These are phyloP conservation scores for Caenorhabditis sp. DNA, from an alignment of 2,888 invertebrate species.

Conservation along the genomic window DNA sequence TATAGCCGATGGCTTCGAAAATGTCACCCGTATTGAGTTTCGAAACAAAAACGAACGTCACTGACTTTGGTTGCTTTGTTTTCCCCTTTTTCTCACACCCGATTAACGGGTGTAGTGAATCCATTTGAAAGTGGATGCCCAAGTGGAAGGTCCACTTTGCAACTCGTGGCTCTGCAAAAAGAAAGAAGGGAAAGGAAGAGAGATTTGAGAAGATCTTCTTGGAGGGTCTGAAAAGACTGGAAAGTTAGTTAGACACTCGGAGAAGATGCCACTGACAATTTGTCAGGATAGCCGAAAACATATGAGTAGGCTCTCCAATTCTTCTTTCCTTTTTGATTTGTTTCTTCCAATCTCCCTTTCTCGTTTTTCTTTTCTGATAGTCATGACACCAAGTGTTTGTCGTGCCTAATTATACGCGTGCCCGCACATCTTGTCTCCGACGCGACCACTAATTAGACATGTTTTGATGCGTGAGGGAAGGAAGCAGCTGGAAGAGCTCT, in stretches of 20 bases:
- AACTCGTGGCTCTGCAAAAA: neutral
- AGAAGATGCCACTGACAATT: slow-evolving; percentile 46
- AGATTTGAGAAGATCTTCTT: neutral
- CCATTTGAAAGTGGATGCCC: neutral
- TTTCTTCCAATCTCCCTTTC: neutral
- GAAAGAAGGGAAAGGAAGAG: neutral
- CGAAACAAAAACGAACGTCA: slow-evolving; percentile 19
- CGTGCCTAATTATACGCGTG: slow-evolving; percentile 38
- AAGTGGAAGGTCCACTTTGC: neutral
- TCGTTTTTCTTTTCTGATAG: neutral
- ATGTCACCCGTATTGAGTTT: slow-evolving; percentile 30
- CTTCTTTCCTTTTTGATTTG: neutral
- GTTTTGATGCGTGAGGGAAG: slow-evolving; percentile 25
- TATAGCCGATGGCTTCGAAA: too few relatives aligned
- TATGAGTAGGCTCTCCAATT: slow-evolving; percentile 7
- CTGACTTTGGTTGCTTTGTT: slow-evolving; percentile 1
- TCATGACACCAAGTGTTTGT: slow-evolving; percentile 9
- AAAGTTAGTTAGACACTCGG: slow-evolving; percentile 42
- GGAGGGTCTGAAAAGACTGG: slow-evolving; percentile 13
- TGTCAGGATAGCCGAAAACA: slow-evolving; percentile 26
- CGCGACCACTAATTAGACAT: slow-evolving; percentile 45
- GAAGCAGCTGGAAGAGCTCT: neutral
- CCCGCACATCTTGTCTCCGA: slow-evolving; percentile 25
- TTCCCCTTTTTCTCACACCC: slow-evolving; percentile 4
- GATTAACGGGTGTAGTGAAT: neutral